Conservation (phyloP, 2,113 vertebrate genomes). For the Coptodon rendalli region DNA sequence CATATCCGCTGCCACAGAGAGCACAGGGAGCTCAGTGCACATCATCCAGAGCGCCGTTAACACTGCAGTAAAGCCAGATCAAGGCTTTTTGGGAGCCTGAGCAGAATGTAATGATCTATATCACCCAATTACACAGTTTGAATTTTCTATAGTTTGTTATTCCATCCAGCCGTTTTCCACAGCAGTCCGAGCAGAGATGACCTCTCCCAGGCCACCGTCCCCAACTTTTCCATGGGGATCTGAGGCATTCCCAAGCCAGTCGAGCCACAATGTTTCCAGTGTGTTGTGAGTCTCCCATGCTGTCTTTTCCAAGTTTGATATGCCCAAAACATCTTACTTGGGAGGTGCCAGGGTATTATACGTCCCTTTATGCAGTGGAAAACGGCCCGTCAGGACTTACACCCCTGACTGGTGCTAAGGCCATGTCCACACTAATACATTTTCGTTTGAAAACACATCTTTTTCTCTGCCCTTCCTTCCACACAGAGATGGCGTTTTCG, state of each 20-base stretch:
- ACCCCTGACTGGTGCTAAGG: neutral
- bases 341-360: neutral
- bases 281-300: neutral
- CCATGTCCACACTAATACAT: neutral
- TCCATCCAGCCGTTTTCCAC: neutral
- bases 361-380: neutral
- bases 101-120: neutral
- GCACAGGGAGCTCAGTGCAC: neutral
- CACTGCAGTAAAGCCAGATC: neutral
- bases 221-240: neutral
- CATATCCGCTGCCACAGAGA: neutral
- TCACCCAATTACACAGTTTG: neutral
- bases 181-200: neutral
- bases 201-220: neutral
- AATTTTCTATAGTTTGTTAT: neutral
- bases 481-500: neutral
- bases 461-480: neutral
- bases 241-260: neutral
- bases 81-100: neutral
- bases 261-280: neutral
- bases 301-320: neutral
- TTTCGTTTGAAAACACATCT: neutral
- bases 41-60: neutral
- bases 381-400: neutral
- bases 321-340: neutral